A percentile compares a stretch with the other conserved stretches of the same genome.
phyloP scores from a whole-genome alignment of 1,140 invertebrate genomes.

The Antheraea mylitta region DNA sequence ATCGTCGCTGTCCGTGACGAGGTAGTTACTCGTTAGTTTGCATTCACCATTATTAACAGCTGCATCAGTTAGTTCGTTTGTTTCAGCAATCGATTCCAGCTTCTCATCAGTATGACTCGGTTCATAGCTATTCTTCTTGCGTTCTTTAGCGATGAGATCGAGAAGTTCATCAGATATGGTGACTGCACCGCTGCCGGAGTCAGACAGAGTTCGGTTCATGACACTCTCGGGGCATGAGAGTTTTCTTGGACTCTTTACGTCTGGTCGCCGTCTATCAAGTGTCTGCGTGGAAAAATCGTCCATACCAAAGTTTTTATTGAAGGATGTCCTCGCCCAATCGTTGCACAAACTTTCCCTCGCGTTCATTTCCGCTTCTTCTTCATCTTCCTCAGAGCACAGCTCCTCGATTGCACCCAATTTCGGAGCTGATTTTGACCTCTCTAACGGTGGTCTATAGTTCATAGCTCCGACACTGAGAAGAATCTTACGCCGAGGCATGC shows the following conservation, averaged over 20 bases:
- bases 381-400: slow-evolving; percentile 90
- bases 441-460: slow-evolving; percentile 94
- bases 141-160: slow-evolving; percentile 51
- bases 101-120: slow-evolving; percentile 72
- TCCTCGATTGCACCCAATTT: slow-evolving; percentile 97
- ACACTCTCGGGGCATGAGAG: slow-evolving; percentile 65
- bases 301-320: slow-evolving; percentile 21
- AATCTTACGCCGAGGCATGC: slow-evolving; percentile 88
- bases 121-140: slow-evolving; percentile 45
- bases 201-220: slow-evolving; percentile 46
- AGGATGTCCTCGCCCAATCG: slow-evolving; percentile 48
- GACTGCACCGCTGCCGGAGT: slow-evolving; percentile 38
- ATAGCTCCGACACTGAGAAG: slow-evolving; percentile 88
- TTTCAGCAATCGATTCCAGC: slow-evolving; percentile 63
- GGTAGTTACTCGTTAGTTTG: slow-evolving; percentile 64
- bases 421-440: slow-evolving; percentile 96
- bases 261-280: slow-evolving; percentile 59
- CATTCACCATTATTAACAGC: slow-evolving; percentile 41
- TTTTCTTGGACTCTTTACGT: slow-evolving; percentile 64
- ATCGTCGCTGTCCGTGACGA: slow-evolving; percentile 83
- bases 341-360: slow-evolving; percentile 51
- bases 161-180: slow-evolving; percentile 50
- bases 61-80: slow-evolving; percentile 45
- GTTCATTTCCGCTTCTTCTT: slow-evolving; percentile 80
- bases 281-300: slow-evolving; percentile 44